Evolutionary conservation across 2,797 vertebrate species (phyloP), one percentile per base, ranked within the genome.

Genomic region (Selene dorsalis): DNA sequence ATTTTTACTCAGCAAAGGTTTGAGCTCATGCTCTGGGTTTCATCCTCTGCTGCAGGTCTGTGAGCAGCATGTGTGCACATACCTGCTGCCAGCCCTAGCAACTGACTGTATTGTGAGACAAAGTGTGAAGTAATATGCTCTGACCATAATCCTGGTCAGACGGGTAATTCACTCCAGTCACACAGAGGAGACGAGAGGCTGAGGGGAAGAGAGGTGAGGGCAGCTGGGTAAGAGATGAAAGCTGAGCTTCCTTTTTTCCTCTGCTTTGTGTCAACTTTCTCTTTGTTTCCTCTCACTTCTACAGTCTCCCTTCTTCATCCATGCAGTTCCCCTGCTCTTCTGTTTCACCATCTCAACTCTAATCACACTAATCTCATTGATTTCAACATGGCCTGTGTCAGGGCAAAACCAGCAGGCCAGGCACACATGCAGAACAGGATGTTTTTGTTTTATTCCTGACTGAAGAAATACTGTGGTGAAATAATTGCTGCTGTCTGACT

Each of bases 81-180:
- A 92, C 69, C 82, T 79, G 65, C 73, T 82, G 89, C 81, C 83
- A 83, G 81, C 83, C 90, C 80, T 75, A 69, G 81, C 62, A 22
- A 65, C 38, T 73, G 69, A 82, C 80, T 88, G 89, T 76, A 85
- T 85, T 88, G 81, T 89, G 84, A 91, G 87, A 91, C 84, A 55
- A 88, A 78, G 89, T 89, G 90, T 82, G 85, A 92, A 88, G 75
- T 84, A 78, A 88, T 83, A 76, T 74, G 77, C 74, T 83, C 69
- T 70, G 85, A 86, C 83, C 86, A 83, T 79, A 73, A 80, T 59
- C 59, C 82, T 71, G 73, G 76, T 79, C 74, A 62, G 72, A 75
- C 79, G 81, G 69, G 72, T 80, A 86, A 84, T 86, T 85, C 59
- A 71, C 38, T 82, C 56, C 35, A 75, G 65, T 79, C 63, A 41